A percentile compares a stretch with the other conserved stretches of the same genome.
These are phyloP conservation scores for Ptiloglossa arizonensis DNA, from an alignment of 1,140 invertebrate genomes.

Conservation along the genomic window DNA sequence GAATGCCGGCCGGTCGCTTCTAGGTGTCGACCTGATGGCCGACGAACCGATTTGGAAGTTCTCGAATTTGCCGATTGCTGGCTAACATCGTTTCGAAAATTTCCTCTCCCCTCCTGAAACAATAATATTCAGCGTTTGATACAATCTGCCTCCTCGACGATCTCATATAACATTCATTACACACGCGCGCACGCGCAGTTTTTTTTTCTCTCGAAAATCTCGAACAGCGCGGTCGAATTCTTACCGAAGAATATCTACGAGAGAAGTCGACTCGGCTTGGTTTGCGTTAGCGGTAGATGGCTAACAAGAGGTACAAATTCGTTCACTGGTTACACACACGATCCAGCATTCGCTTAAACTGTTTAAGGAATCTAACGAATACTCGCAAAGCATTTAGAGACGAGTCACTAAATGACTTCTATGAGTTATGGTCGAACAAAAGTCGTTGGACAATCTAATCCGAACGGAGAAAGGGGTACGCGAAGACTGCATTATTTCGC, in stretches of 20 bases:
- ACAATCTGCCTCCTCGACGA: too few species aligned
- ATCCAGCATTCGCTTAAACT: slow-evolving; percentile 59
- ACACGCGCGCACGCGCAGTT: too few species aligned
- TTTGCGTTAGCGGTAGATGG: slow-evolving; percentile 54
- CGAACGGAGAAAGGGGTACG: neutral
- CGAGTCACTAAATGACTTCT: slow-evolving; percentile 57
- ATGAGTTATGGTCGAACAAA: slow-evolving; percentile 21
- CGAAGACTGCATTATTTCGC: neutral
- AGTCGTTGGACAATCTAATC: slow-evolving; percentile 36
- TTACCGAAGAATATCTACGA: too few species aligned
- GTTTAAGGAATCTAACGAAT: slow-evolving; percentile 55
- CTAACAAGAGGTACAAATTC: slow-evolving; percentile 73
- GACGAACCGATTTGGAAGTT: neutral
- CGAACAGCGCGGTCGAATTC: neutral
- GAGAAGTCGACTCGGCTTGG: neutral
- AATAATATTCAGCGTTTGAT: too few species aligned
- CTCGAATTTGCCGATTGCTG: too few species aligned
- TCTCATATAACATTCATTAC: too few species aligned
- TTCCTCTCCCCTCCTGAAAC: too few species aligned
- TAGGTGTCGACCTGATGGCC: neutral
- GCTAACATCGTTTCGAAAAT: too few species aligned
- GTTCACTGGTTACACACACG: neutral
- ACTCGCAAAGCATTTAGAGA: slow-evolving; percentile 62
- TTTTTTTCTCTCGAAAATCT: neutral
- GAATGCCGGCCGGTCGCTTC: neutral